A percentile compares a stretch with the other conserved stretches of the same genome.
Conservation (phyloP, 2,797 vertebrate genomes). For the Leptodactylus fallax region DNA sequence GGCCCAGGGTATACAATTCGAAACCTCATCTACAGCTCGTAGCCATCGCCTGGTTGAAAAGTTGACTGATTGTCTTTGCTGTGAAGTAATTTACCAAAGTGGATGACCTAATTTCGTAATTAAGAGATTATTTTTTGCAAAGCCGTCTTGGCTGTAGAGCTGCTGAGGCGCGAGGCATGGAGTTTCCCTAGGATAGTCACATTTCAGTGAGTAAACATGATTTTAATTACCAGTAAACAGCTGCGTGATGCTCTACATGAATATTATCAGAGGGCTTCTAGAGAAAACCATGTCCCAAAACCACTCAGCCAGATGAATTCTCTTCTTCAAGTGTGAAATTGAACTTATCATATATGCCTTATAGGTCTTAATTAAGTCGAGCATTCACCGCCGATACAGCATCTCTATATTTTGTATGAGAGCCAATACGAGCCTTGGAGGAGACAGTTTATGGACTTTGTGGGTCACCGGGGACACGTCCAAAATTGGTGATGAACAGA, state of each 20-base stretch:
- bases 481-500: neutral
- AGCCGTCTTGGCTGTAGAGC: conserved; percentile 62
- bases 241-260: conserved; percentile 38
- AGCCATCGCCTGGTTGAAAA: conserved; percentile 17
- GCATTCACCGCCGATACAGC: conserved; percentile 18
- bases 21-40: conserved; percentile 14
- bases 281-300: conserved; percentile 33
- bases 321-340: conserved; percentile 61
- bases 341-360: conserved; percentile 40
- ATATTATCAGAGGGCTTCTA: conserved; percentile 43
- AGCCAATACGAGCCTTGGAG: neutral
- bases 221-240: conserved; percentile 55
- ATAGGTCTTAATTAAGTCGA: conserved; percentile 49
- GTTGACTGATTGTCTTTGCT: conserved; percentile 51
- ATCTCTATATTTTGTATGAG: conserved; percentile 9
- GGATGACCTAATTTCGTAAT: conserved; percentile 61
- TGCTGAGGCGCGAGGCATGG: conserved; percentile 61
- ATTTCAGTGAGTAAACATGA: conserved; percentile 66
- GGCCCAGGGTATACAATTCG: neutral
- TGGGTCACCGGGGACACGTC: neutral
- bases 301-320: conserved; percentile 24
- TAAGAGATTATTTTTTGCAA: conserved; percentile 65
- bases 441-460: neutral
- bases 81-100: conserved; percentile 63
- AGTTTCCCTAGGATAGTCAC: conserved; percentile 59